These are phyloP conservation scores for Hydrolagus affinis DNA, from an alignment of 2,113 vertebrate genomes.

Conservation along the genomic window DNA sequence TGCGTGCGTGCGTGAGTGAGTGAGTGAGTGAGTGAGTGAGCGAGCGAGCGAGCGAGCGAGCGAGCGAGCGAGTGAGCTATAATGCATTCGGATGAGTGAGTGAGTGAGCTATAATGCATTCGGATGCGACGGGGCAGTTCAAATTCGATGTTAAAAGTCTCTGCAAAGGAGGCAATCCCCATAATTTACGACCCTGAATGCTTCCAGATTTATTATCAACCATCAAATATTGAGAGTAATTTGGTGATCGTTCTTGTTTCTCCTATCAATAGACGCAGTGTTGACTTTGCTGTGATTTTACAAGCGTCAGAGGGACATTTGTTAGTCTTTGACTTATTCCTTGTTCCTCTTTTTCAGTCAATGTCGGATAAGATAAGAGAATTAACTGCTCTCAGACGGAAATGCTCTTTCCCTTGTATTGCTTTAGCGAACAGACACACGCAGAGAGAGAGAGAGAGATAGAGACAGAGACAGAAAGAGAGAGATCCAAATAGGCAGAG, in stretches of 20 bases:
- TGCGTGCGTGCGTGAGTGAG: too few relatives aligned
- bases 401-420: not conserved
- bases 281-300: not conserved
- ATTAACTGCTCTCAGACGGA: not conserved
- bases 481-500: not conserved
- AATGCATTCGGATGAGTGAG: too few relatives aligned
- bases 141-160: not conserved
- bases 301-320: not conserved
- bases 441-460: not conserved
- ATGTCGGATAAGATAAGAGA: not conserved
- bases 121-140: not conserved
- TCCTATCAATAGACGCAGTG: not conserved
- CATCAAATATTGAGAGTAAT: slow-evolving; percentile 3
- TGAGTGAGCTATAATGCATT: too few relatives aligned
- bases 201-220: not conserved
- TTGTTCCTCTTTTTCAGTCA: not conserved
- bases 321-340: not conserved
- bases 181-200: not conserved
- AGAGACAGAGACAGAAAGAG: not conserved
- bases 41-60: too few relatives aligned
- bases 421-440: not conserved
- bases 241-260: not conserved
- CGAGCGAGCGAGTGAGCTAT: too few relatives aligned
- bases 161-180: not conserved
- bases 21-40: too few relatives aligned